These are phyloP conservation scores for Oncorhynchus kisutch DNA, from an alignment of 2,113 vertebrate species.

Conservation along the genomic window DNA sequence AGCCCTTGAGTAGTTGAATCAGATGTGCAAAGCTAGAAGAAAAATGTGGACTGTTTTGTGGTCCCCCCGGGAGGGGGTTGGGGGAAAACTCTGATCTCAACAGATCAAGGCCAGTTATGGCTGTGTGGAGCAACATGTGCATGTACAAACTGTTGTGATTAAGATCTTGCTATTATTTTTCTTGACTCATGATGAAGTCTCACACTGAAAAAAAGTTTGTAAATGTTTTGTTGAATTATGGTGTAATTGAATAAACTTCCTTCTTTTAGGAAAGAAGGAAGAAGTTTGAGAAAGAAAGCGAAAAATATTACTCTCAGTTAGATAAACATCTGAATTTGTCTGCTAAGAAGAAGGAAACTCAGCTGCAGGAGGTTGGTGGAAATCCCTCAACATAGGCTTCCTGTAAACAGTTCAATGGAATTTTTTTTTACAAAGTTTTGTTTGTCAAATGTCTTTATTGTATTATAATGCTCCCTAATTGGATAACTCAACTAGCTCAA, in stretches of 20 bases:
- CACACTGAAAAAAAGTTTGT: not conserved
- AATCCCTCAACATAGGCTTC: not conserved
- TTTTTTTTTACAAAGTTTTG: no score
- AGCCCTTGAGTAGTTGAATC: no score
- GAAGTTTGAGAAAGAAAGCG: slow-evolving; percentile 96
- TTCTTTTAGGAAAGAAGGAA: slow-evolving; percentile 87
- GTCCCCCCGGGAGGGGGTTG: no score
- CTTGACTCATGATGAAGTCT: no score
- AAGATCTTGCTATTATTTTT: no score
- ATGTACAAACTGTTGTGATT: not conserved
- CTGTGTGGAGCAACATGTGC: not conserved
- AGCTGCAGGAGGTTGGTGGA: slow-evolving; percentile 85
- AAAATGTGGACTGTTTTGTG: no score
- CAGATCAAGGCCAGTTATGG: no score
- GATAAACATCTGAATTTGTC: slow-evolving; percentile 93
- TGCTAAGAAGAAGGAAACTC: slow-evolving; percentile 93
- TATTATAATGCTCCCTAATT: not conserved
- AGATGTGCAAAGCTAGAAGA: no score
- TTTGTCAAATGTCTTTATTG: not conserved
- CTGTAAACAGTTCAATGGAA: not conserved
- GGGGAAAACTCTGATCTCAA: no score
- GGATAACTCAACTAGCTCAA: not conserved
- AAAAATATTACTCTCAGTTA: slow-evolving; percentile 92
- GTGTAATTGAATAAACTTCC: not conserved
- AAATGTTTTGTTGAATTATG: not conserved